Evolutionary conservation across 1,140 invertebrate species (phyloP), one percentile per base, ranked within the genome.

Genomic region (Nasonia vitripennis): DNA sequence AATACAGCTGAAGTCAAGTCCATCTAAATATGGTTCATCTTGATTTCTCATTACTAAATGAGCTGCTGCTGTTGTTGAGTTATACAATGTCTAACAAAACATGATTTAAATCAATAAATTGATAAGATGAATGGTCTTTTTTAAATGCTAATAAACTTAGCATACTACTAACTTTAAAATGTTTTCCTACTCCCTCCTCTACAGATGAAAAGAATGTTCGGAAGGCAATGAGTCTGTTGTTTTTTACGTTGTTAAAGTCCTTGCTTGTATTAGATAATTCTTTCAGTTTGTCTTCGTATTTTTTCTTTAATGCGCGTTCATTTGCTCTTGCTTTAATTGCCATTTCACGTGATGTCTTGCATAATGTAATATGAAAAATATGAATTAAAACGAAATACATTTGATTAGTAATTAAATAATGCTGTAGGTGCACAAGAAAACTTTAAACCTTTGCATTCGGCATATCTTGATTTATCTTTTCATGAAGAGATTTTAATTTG

Each of bases 1-100:
- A 78, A 99, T 98, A 94, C 98, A 99, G 94, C 99, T 99, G 93
- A 99, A 99, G 93, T 98, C 98, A 83, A 99, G 97, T 62, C 97
- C 98, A 94, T 99, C 98, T 86, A 99, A 93, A 94, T 99, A 99
- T 0, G 99, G 99, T 93, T 99, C 99, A 94, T 99, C 99, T 0
- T 97, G 97, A 95, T 99, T 99, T 93, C 99, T 98, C 1, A 98
- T 96, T 48, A 97, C 97, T 27, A 99, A 94, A 94, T 99, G 99
- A 45, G 41, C 41, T 31, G 98, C 99, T 94, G 99, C 98, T 34
- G 99, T 99, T 70, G 98, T 98, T 90, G 97, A 96, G 94, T 99
- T 99, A 93, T 98, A 97, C 84, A 99, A 93, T 73, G 96, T 95
- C 96, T 97, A 91, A 87, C 87, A 87, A 86, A 6, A 84, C 68